Percentiles rank a stretch among this genome's conserved stretches.
Conservation (phyloP, 2,888 invertebrate genomes). For the Elmis aenea region DNA sequence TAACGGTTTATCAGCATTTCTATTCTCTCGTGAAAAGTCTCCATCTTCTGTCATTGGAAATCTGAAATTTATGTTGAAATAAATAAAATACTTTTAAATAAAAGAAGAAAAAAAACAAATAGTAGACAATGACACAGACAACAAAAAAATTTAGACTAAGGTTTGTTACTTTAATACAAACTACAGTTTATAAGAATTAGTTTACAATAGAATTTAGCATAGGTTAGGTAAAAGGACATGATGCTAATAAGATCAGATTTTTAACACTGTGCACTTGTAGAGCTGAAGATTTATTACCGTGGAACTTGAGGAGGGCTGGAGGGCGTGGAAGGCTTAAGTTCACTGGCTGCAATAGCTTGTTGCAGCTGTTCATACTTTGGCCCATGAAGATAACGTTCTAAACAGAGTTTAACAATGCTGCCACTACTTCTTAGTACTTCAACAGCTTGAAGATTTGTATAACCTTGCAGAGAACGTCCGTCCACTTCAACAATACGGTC, state of each 20-base stretch:
- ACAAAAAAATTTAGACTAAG: slow-evolving; percentile 20
- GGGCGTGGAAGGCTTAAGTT: slow-evolving; percentile 58
- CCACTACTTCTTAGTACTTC: slow-evolving; percentile 94
- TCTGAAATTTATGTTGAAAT: slow-evolving; percentile 45
- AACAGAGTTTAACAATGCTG: slow-evolving; percentile 78
- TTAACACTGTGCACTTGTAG: slow-evolving; percentile 17
- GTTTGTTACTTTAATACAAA: slow-evolving; percentile 18
- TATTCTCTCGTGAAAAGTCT: slow-evolving; percentile 35
- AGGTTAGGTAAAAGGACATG: slow-evolving; percentile 10
- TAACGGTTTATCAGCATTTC: slow-evolving; percentile 32
- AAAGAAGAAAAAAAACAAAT: slow-evolving; percentile 17
- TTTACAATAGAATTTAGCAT: slow-evolving; percentile 7
- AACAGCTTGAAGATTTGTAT: slow-evolving; percentile 95
- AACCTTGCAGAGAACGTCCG: slow-evolving; percentile 88
- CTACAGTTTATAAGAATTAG: slow-evolving; percentile 18
- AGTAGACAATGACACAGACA: slow-evolving; percentile 18
- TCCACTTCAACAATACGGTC: slow-evolving; percentile 99
- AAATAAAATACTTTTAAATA: slow-evolving; percentile 27
- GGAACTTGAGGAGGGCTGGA: slow-evolving; percentile 52
- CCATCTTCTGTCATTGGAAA: slow-evolving; percentile 43
- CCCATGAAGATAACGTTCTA: slow-evolving; percentile 86
- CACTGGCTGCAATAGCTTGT: slow-evolving; percentile 80
- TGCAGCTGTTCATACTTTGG: slow-evolving; percentile 85
- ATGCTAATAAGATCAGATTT: slow-evolving; percentile 13
- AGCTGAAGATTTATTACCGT: slow-evolving; percentile 44